phyloP scores from a whole-genome alignment of 2,797 vertebrate species.

The Cryptoprocta ferox region DNA sequence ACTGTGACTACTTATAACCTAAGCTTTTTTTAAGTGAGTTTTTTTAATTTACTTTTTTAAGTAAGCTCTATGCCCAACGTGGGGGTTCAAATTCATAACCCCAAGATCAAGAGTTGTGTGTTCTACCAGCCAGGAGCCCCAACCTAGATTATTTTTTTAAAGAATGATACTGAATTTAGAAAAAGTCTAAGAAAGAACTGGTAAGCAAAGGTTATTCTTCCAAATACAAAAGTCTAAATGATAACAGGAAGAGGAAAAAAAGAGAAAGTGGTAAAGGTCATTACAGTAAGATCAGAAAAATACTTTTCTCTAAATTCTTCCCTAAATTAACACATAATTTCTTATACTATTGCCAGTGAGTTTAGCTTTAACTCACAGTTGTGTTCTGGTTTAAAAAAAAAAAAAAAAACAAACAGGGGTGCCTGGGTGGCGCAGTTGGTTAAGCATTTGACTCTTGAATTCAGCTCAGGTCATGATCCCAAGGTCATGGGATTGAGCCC shows the following conservation, averaged over 20 bases:
- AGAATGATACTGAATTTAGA: not conserved
- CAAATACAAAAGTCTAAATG: constrained; percentile 6
- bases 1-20: not conserved
- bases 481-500: too few relatives aligned
- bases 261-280: not conserved
- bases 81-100: not conserved
- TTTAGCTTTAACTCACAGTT: not conserved
- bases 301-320: not conserved
- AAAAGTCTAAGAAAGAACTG: constrained; percentile 13
- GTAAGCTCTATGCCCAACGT: not conserved
- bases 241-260: not conserved
- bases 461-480: too few relatives aligned
- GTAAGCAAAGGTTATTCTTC: not conserved
- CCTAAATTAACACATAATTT: not conserved
- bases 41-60: not conserved
- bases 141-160: constrained; percentile 29
- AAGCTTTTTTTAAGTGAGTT: not conserved
- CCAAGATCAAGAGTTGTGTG: not conserved
- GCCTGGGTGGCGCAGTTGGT: too few relatives aligned
- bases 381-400: not conserved
- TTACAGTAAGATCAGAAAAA: not conserved
- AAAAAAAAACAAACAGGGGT: too few relatives aligned
- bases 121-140: not conserved
- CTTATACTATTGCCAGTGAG: not conserved
- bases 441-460: too few relatives aligned